Conservation (phyloP, 2,113 vertebrate genomes). For the Tachuris rubrigastra region DNA sequence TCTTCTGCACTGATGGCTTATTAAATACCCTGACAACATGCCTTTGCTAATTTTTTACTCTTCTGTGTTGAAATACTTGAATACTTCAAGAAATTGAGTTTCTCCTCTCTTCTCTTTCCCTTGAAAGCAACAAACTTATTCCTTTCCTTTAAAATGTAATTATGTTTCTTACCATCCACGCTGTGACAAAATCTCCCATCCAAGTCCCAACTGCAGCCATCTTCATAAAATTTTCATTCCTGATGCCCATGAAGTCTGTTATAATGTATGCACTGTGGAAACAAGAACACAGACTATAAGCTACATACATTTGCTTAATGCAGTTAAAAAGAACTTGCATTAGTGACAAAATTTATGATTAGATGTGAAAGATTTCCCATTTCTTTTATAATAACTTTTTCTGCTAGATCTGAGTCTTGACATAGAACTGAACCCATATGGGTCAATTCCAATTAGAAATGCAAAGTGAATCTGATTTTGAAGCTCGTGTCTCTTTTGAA, state of each 20-base stretch:
- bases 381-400: neutral
- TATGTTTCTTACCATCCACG: constrained; percentile 93
- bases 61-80: neutral
- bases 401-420: neutral
- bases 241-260: constrained; percentile 97
- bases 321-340: neutral
- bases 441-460: constrained; percentile 18
- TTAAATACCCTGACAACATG: neutral
- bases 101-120: neutral
- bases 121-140: neutral
- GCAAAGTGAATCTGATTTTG: neutral
- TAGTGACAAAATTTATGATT: neutral
- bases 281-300: constrained; percentile 64
- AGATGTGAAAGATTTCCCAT: neutral
- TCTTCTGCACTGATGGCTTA: neutral
- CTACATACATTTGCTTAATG: neutral
- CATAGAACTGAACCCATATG: neutral
- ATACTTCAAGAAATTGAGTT: neutral
- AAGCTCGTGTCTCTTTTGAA: neutral
- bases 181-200: constrained; percentile 99
- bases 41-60: neutral
- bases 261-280: constrained; percentile 89
- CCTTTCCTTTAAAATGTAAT: neutral
- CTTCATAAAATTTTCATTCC: constrained; percentile 99
- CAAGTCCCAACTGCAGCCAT: constrained; percentile 96